Evolutionary conservation across 92 coral and sea anemone species (phyloP).

Genomic region (Porites cylindrica): DNA sequence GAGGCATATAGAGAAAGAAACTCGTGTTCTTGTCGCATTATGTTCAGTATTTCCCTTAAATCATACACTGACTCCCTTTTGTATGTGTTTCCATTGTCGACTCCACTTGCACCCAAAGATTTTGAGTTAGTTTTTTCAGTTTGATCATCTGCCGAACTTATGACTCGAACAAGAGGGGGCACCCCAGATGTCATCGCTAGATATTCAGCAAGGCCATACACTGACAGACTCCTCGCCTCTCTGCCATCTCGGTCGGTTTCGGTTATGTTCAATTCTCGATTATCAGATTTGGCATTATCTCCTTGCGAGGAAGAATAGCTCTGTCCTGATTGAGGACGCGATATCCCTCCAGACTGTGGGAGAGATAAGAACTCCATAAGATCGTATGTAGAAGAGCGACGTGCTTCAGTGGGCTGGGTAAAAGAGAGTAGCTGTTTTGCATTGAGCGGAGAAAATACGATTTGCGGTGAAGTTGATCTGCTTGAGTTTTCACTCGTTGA

Average conservation of each 20-base stretch:
- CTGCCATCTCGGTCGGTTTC: not conserved
- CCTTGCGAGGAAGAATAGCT: conserved; percentile 15
- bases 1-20: conserved; percentile 63
- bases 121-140: not conserved
- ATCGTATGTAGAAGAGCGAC: conserved; percentile 78
- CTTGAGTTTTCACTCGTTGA: conserved; percentile 28
- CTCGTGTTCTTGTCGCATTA: conserved; percentile 63
- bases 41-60: conserved; percentile 68
- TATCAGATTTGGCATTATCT: not conserved
- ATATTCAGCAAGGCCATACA: conserved; percentile 78
- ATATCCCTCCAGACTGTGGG: conserved; percentile 25
- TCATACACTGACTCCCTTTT: conserved; percentile 77
- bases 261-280: conserved; percentile 12
- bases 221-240: conserved; percentile 63
- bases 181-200: conserved; percentile 42
- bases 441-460: conserved; percentile 2
- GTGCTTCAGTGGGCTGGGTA: conserved; percentile 17
- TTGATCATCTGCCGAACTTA: conserved; percentile 20
- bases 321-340: conserved; percentile 33
- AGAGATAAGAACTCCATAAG: conserved; percentile 80
- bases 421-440: conserved; percentile 4
- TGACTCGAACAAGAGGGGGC: conserved; percentile 34
- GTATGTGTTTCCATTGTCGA: not conserved
- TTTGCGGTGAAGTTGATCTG: conserved; percentile 5
- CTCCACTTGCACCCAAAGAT: not conserved